phyloP scores from a whole-genome alignment of 1,140 invertebrate species.

The Frieseomelitta varia region DNA sequence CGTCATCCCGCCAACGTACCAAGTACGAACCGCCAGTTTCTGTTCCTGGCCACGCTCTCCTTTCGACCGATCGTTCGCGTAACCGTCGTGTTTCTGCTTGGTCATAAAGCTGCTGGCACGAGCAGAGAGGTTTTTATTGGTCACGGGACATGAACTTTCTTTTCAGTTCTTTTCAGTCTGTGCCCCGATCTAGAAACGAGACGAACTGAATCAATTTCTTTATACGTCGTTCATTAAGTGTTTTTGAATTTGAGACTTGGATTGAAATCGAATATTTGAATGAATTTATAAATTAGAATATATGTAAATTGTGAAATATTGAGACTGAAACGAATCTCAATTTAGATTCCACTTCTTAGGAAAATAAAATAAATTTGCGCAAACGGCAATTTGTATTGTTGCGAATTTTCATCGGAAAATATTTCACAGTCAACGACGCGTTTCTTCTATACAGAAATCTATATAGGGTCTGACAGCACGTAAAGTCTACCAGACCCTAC shows the following conservation, averaged over 20 bases:
- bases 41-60: not conserved
- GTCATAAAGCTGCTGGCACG: not conserved
- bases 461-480: not conserved
- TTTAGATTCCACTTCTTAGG: too few relatives aligned
- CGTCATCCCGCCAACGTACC: slow-evolving; percentile 21
- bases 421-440: not conserved
- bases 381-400: too few relatives aligned
- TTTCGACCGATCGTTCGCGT: not conserved
- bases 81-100: slow-evolving; percentile 9
- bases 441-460: not conserved
- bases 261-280: not conserved
- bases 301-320: too few relatives aligned
- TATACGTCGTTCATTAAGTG: not conserved
- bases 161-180: not conserved
- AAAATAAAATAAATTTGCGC: too few relatives aligned
- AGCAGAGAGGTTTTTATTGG: not conserved
- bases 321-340: too few relatives aligned
- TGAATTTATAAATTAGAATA: too few relatives aligned
- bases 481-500: not conserved
- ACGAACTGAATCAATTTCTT: not conserved
- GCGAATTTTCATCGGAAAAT: too few relatives aligned
- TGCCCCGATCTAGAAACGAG: not conserved
- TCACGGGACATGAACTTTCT: not conserved
- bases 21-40: not conserved
- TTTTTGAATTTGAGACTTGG: not conserved